Percentiles rank a stretch among this genome's conserved stretches.
phyloP scores from a whole-genome alignment of 2,888 invertebrate genomes.

The Halictus quadricinctus region DNA sequence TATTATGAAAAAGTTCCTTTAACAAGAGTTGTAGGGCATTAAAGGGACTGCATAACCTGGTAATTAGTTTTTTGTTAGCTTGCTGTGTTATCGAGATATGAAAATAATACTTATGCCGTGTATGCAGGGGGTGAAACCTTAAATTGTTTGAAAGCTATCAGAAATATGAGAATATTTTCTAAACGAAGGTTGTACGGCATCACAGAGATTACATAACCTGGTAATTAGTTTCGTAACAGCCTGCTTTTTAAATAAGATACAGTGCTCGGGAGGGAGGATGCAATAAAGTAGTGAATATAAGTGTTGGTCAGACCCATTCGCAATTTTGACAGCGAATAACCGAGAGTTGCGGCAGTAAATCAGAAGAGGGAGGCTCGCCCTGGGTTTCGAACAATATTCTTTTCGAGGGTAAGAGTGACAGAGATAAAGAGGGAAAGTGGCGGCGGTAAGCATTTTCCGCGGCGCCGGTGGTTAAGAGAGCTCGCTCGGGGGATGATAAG shows the following conservation, averaged over 20 bases:
- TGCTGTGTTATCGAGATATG: no score
- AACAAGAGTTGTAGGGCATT: background rate
- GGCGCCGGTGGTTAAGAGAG: conserved; percentile 60
- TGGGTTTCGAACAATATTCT: conserved; percentile 69
- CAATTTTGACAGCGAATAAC: background rate
- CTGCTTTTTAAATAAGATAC: background rate
- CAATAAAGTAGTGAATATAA: background rate
- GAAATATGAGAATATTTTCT: background rate
- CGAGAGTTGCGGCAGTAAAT: conserved; percentile 44
- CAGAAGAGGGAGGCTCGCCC: conserved; percentile 48
- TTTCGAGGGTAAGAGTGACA: conserved; percentile 56
- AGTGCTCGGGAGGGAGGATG: background rate
- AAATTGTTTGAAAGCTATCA: background rate
- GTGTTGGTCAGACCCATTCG: background rate
- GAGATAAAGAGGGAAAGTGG: conserved; percentile 64
- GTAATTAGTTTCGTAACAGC: background rate
- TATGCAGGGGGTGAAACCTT: background rate
- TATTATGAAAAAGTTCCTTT: background rate
- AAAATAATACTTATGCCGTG: background rate
- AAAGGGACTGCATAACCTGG: background rate
- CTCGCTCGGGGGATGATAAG: conserved; percentile 68
- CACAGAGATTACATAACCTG: background rate
- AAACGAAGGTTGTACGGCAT: background rate
- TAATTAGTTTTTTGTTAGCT: background rate
- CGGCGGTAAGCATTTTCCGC: conserved; percentile 63